Conservation (phyloP, 1,140 invertebrate genomes). For the Teleogryllus occipitalis region DNA sequence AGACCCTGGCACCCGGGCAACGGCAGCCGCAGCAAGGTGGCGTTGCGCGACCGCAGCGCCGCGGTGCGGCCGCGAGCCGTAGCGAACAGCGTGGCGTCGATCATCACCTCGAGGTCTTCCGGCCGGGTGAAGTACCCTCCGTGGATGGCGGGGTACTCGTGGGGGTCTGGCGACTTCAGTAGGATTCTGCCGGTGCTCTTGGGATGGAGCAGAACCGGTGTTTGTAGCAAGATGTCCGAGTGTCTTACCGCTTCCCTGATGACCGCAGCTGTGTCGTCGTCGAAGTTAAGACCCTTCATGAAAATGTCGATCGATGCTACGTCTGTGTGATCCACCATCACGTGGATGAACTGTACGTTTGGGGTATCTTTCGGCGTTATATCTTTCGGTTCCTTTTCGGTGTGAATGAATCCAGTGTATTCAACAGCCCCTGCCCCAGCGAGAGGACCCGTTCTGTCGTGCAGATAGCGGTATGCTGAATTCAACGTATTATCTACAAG, state of each 20-base stretch:
- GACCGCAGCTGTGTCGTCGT: not conserved
- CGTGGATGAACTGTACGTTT: not conserved
- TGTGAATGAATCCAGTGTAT: not conserved
- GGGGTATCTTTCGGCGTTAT: not conserved
- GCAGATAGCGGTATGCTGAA: not conserved
- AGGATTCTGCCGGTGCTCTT: not conserved
- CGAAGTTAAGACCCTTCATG: not conserved
- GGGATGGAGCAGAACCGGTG: not conserved
- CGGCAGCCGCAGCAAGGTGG: conserved; percentile 27
- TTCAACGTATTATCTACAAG: not conserved
- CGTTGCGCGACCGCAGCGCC: conserved; percentile 32
- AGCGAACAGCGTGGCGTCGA: conserved; percentile 24
- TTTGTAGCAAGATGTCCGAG: not conserved
- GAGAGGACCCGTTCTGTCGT: not conserved
- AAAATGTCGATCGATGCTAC: not conserved
- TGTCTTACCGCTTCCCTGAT: not conserved
- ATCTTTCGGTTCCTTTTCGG: not conserved
- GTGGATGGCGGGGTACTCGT: not conserved
- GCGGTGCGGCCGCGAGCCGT: conserved; percentile 34
- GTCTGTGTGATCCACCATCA: not conserved
- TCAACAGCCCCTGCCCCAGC: too few species aligned
- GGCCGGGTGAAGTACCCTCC: conserved; percentile 22
- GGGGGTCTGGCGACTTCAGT: not conserved
- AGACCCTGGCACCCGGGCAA: conserved; percentile 39
- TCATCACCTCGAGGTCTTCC: conserved; percentile 26